Evolutionary conservation across 2,797 vertebrate species (phyloP), one percentile per base, ranked within the genome.

Genomic region (Acipenser ruthenus): DNA sequence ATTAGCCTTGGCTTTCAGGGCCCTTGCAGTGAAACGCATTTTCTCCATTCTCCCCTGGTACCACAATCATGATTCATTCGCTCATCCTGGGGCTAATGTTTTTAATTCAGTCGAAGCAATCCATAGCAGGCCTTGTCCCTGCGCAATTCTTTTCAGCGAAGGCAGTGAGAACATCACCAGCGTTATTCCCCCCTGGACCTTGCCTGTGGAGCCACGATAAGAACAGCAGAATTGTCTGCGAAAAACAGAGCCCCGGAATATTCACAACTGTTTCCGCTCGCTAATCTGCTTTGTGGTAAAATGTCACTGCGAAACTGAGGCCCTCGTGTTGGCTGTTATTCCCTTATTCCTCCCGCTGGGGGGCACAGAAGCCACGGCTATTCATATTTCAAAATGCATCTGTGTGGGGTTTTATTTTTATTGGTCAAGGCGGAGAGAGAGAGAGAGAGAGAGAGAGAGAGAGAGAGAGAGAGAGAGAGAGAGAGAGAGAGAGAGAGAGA

Each of bases 331-430:
- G 65, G 70, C 67, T 72, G 71, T 1, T 67, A 67, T 75, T 80
- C 77, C 61, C 50, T 74, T 74, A 65, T 70, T 67, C 77, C 75
- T 64, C 66, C 72, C 83, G 83, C 82, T 6, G 56, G 83, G 83
- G 87, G 79, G 70, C 81, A 68, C 68, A 84, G 84, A 85, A 77
- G 83, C 76, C 82, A 83, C 76, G 87, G 71, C 83, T 80, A 91
- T 94, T 91, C 89, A 93, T 93, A 92, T 93, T 94, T 94, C 89
- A 92, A 85, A 86, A 86, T 82, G 80, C 74, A 73, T 74, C 68
- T 78, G 81, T 80, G 74, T 71, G 15, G 66, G 60, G 23, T 51
- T 62, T 66, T 47, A 51, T 66, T 70, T 51, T 60, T 69, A 63
- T 70, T 72, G 58, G 10, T 23, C 65, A 49, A 53, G 13, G 47